Conservation (phyloP, 2,888 invertebrate species). For the Melanotus villosus region DNA sequence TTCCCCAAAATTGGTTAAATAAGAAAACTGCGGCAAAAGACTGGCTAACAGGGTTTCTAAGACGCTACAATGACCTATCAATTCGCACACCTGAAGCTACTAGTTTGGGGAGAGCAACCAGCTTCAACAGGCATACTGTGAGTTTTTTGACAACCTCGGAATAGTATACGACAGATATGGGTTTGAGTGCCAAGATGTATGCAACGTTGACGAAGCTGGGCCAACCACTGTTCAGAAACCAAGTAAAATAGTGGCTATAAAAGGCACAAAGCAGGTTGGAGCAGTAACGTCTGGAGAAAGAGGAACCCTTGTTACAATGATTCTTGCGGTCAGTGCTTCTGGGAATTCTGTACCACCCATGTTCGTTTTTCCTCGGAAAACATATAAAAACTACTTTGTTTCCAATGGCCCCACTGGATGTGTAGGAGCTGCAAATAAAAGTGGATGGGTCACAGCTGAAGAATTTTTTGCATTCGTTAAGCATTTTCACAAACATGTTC, state of each 20-base stretch:
- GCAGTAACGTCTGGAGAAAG: slow-evolving; percentile 32
- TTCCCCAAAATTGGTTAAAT: neutral
- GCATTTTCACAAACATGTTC: slow-evolving; percentile 53
- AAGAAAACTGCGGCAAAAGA: slow-evolving; percentile 36
- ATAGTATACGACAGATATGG: too few species aligned
- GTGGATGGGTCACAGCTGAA: too few species aligned
- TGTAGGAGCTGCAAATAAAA: too few species aligned
- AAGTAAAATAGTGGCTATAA: too few species aligned
- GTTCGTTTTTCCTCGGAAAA: slow-evolving; percentile 58
- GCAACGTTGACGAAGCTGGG: too few species aligned
- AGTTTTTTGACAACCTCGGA: slow-evolving; percentile 15
- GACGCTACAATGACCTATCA: slow-evolving; percentile 28
- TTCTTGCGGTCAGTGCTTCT: slow-evolving; percentile 28
- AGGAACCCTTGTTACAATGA: slow-evolving; percentile 39
- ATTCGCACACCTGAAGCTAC: slow-evolving; percentile 50
- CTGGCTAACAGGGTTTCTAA: slow-evolving; percentile 41
- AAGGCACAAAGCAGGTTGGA: too few species aligned
- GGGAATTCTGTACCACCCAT: slow-evolving; percentile 47
- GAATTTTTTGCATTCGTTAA: slow-evolving; percentile 57
- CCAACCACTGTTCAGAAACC: too few species aligned
- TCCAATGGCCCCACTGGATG: slow-evolving; percentile 56
- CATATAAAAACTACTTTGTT: too few species aligned
- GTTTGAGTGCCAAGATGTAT: too few species aligned
- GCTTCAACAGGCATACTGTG: slow-evolving; percentile 1
- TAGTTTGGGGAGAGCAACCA: neutral